phyloP scores from a whole-genome alignment of 2,113 vertebrate species.

The Morphnarchus princeps region DNA sequence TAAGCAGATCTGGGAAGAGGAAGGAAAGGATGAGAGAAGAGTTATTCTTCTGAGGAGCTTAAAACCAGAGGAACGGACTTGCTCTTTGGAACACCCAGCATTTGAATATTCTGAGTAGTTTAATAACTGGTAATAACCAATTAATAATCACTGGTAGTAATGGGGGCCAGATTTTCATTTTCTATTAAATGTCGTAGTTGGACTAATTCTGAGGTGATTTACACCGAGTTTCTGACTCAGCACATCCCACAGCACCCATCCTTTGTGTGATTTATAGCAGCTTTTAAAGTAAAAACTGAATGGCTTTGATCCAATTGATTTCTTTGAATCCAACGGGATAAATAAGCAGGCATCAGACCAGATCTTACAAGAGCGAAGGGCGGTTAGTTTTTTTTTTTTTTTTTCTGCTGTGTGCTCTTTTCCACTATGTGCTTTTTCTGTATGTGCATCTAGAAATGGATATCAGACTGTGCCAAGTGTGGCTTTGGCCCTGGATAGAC shows the following conservation, averaged over 20 bases:
- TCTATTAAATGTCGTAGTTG: not conserved
- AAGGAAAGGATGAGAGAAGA: not conserved
- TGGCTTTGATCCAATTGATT: slow-evolving; percentile 23
- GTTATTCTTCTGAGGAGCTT: not conserved
- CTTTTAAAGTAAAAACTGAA: not conserved
- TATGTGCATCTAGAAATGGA: not conserved
- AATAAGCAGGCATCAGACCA: slow-evolving; percentile 9
- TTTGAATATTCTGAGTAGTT: not conserved
- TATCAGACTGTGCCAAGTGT: not conserved
- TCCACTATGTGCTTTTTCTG: not conserved
- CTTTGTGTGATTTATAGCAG: slow-evolving; percentile 3
- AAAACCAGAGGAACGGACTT: not conserved
- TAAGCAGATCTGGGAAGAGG: not conserved
- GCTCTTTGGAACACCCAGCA: not conserved
- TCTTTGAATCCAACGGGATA: slow-evolving; percentile 11
- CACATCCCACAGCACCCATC: not conserved
- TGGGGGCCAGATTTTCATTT: not conserved
- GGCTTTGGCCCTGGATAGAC: not conserved
- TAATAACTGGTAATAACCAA: not conserved
- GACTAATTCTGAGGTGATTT: slow-evolving; percentile 4
- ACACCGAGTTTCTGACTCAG: slow-evolving; percentile 18
- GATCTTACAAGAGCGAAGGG: not conserved
- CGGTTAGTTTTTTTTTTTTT: not conserved
- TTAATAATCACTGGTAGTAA: not conserved
- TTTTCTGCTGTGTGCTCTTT: not conserved